Evolutionary conservation across 2,113 vertebrate species (phyloP).

Genomic region (Heliornis fulica): DNA sequence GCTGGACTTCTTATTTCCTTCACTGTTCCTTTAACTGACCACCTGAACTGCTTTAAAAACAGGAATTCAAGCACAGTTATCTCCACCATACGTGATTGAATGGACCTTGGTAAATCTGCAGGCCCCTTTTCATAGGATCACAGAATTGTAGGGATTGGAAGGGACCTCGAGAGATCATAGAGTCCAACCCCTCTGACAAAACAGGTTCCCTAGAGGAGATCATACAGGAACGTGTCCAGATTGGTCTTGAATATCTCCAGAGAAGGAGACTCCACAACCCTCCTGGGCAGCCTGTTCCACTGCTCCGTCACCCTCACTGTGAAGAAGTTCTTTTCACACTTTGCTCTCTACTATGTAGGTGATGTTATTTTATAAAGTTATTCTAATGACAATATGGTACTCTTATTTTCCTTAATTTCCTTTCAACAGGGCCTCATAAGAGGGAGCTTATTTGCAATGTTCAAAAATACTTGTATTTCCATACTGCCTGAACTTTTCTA

Average conservation of each 20-base stretch:
- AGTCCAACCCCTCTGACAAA: too few species aligned
- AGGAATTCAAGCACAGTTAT: not conserved
- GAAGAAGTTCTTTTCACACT: too few species aligned
- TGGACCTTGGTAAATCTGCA: not conserved
- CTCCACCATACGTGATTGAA: not conserved
- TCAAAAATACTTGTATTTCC: not conserved
- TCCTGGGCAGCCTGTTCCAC: too few species aligned
- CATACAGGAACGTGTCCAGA: too few species aligned
- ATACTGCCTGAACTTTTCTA: not conserved
- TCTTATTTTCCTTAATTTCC: not conserved
- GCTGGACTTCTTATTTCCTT: slow-evolving; percentile 8
- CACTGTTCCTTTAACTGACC: slow-evolving; percentile 5
- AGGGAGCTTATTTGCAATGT: not conserved
- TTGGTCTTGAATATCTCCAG: too few species aligned
- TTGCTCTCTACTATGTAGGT: not conserved
- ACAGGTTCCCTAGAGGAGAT: too few species aligned
- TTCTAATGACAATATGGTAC: not conserved
- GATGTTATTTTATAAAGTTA: not conserved
- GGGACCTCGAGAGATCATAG: too few species aligned
- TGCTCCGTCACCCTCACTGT: too few species aligned
- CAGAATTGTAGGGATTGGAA: too few species aligned
- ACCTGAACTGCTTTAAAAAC: slow-evolving; percentile 21
- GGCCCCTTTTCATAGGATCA: too few species aligned
- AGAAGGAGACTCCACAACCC: too few species aligned
- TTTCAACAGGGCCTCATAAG: not conserved